Evolutionary conservation across 2,797 vertebrate species (phyloP).

Genomic region (Epinephelus malabaricus): DNA sequence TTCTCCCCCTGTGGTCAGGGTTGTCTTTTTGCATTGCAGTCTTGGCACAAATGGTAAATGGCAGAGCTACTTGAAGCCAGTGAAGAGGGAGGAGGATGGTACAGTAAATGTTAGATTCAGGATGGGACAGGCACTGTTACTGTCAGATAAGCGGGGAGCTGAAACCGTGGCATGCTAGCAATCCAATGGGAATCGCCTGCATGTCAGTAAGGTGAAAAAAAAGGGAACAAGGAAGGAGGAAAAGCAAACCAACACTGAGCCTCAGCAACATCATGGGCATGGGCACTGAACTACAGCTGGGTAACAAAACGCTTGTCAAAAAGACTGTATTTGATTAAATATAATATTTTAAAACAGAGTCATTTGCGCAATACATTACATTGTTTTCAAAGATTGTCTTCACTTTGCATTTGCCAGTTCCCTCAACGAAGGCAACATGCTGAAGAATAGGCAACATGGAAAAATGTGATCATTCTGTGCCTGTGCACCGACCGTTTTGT

Average conservation of each 20-base stretch:
- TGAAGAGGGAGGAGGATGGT: conserved; percentile 65
- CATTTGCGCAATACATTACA: neutral
- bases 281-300: conserved; percentile 12
- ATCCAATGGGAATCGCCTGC: conserved; percentile 72
- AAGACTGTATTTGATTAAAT: conserved; percentile 23
- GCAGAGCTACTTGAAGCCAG: conserved; percentile 73
- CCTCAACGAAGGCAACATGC: conserved; percentile 20
- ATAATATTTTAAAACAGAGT: neutral
- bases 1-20: conserved; percentile 59
- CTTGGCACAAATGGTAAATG: conserved; percentile 77
- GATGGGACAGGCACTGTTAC: conserved; percentile 73
- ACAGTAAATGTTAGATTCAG: conserved; percentile 80
- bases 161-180: conserved; percentile 59
- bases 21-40: conserved; percentile 71
- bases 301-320: conserved; percentile 23
- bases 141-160: conserved; percentile 79
- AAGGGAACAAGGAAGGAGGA: conserved; percentile 26
- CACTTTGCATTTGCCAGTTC: conserved; percentile 13
- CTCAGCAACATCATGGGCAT: conserved; percentile 6
- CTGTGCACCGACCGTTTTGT: conserved; percentile 28
- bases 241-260: conserved; percentile 21
- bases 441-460: conserved; percentile 32
- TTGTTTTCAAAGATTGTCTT: neutral
- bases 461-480: conserved; percentile 23
- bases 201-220: conserved; percentile 67